A percentile compares a stretch with the other conserved stretches of the same genome.
These are phyloP conservation scores for Oeneis ivallda DNA, from an alignment of 2,888 invertebrate species.

Conservation along the genomic window DNA sequence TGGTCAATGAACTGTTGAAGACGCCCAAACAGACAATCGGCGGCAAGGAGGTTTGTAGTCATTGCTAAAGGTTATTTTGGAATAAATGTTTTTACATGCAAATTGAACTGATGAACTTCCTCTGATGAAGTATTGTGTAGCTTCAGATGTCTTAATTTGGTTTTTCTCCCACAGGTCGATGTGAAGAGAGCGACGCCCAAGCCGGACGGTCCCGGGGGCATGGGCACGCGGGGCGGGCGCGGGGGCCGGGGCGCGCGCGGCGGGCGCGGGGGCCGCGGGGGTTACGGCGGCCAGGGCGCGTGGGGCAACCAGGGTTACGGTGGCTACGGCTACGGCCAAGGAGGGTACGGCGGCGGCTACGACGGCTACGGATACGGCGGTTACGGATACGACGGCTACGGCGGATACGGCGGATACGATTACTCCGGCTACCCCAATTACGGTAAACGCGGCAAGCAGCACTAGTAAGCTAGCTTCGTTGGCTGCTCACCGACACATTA, in stretches of 20 bases:
- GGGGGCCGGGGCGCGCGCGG: conserved; percentile 86
- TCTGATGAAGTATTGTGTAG: too few species aligned
- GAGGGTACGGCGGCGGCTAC: conserved; percentile 87
- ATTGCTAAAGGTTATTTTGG: not conserved
- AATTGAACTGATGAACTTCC: too few species aligned
- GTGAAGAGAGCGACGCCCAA: conserved; percentile 97
- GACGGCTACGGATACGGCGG: conserved; percentile 88
- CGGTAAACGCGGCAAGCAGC: conserved; percentile 85
- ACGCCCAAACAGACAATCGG: conserved; percentile 96
- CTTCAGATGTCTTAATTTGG: too few species aligned
- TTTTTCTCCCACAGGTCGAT: conserved; percentile 84
- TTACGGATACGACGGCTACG: conserved; percentile 88
- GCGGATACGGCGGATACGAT: conserved; percentile 90
- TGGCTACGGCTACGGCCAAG: conserved; percentile 87
- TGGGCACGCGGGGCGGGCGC: conserved; percentile 84
- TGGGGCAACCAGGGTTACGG: conserved; percentile 85
- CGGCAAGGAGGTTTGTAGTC: conserved; percentile 90
- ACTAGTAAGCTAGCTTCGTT: conserved; percentile 68
- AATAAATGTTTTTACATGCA: too few species aligned
- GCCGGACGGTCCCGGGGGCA: conserved; percentile 88
- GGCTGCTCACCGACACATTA: conserved; percentile 79
- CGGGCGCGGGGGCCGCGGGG: conserved; percentile 86
- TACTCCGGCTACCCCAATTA: conserved; percentile 91
- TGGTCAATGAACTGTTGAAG: conserved; percentile 94
- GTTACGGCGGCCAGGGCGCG: conserved; percentile 84